Base-by-base conservation (phyloP, 2,888 invertebrate species). In the Calliopum simillimum region DNA sequence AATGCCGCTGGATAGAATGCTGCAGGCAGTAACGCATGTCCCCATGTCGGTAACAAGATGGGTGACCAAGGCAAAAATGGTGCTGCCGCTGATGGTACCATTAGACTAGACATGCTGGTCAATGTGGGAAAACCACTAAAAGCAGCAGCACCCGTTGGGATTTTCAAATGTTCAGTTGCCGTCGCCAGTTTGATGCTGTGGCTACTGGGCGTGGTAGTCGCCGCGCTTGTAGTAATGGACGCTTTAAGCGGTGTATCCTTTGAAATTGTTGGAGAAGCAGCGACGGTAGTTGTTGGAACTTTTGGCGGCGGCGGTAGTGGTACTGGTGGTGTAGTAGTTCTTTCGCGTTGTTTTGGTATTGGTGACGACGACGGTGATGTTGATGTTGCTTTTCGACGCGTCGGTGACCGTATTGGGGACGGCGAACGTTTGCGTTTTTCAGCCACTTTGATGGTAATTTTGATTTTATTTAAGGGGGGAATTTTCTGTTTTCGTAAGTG, bases 41-140 rank as follows among this genome's bases (percentile, higher is more conserved):
- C 92, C 92, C 93, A 93, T 23, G 92, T 92, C 77, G 91, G 91
- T 84, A 93, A 86, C 79, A 93, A 85, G 73, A 92, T 90, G 56
- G 93, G 93, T 79, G 92, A 92, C 93, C 92, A 93, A 19, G 91
- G 91, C 82, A 93, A 85, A 82, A 93, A 88, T 69, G 92, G 91
- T n/a, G 90, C 88, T 69, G 89, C 88, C 73, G 89, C 89, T 70
- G 84, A 82, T 1, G 83, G 84, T 59, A 82, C 81, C 82, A 86
- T 85, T 44, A 86, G 76, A 73, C 84, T 84, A 75, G 84, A 82
- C 82, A 85, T 84, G 75, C 81, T 79, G 70, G 85, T 84, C 47
- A 84, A 71, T 0, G 77, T 77, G 6, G 84, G 82, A 19, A 83
- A 84, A 14, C 84, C 83, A 64, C 84, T 84, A 25, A 83, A 84